These are phyloP conservation scores for Eurosta solidaginis DNA, from an alignment of 1,140 invertebrate species.

Conservation along the genomic window DNA sequence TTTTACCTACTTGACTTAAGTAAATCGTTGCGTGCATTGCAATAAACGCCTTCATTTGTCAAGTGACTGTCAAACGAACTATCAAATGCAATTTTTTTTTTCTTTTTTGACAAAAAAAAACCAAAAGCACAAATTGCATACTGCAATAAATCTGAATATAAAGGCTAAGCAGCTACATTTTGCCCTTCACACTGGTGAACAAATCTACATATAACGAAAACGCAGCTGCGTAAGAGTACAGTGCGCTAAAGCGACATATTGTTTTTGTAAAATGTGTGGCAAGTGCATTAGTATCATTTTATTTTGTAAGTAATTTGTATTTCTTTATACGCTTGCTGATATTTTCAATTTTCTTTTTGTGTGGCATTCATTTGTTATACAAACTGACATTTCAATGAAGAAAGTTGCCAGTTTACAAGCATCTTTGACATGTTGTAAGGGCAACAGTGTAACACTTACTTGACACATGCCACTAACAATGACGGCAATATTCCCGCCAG, in stretches of 20 bases:
- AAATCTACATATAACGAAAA: too few relatives aligned
- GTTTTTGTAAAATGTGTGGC: neutral
- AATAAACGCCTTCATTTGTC: constrained; percentile 15
- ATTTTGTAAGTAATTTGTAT: neutral
- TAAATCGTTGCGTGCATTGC: neutral
- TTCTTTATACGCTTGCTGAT: neutral
- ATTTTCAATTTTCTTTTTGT: neutral
- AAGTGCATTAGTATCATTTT: neutral
- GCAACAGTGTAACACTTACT: neutral
- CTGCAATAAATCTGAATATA: neutral
- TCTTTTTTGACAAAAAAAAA: too few relatives aligned
- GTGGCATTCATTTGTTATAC: neutral
- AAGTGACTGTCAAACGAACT: neutral
- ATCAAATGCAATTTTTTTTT: too few relatives aligned
- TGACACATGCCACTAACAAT: neutral
- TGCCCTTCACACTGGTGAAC: neutral
- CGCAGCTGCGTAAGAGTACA: neutral
- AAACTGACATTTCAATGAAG: neutral
- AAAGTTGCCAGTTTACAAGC: constrained; percentile 2
- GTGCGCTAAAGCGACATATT: neutral
- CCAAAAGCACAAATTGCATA: neutral
- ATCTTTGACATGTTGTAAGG: neutral
- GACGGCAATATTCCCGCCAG: neutral
- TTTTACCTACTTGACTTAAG: too few relatives aligned
- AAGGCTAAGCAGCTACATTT: neutral